A percentile compares a stretch with the other conserved stretches of the same genome.
These are phyloP conservation scores for Zaprionus taronus DNA, from an alignment of 1,140 invertebrate species.

Conservation along the genomic window DNA sequence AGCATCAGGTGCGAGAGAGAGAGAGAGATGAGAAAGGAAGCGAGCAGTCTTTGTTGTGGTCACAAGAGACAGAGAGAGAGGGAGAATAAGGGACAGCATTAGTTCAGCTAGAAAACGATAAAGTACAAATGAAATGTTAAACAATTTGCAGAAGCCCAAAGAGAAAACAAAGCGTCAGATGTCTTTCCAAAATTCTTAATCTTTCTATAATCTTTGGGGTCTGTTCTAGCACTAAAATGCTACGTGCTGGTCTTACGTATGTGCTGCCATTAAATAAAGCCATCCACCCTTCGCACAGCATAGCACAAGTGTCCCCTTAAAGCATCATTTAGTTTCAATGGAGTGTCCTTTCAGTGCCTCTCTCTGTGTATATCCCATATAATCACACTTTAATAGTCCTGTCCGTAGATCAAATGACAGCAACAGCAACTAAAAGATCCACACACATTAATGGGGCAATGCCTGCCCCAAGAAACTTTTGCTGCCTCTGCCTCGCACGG, in stretches of 20 bases:
- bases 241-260: no score
- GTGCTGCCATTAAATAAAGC: background rate
- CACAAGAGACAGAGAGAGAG: no score
- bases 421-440: conserved; percentile 51
- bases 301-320: conserved; percentile 8
- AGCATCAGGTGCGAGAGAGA: conserved; percentile 5
- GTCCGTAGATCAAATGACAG: conserved; percentile 58
- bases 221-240: background rate
- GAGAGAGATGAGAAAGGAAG: background rate
- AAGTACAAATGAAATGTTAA: no score
- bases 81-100: no score
- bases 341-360: background rate
- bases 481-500: conserved; percentile 41
- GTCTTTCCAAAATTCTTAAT: background rate
- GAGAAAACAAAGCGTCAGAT: no score
- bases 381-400: conserved; percentile 71
- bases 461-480: conserved; percentile 55
- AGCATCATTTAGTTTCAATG: conserved; percentile 58
- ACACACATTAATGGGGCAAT: conserved; percentile 65
- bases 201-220: background rate
- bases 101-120: no score
- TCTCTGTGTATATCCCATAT: conserved; percentile 42
- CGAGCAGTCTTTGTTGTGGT: no score
- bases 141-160: no score
- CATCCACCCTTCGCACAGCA: background rate